A percentile compares a stretch with the other conserved stretches of the same genome.
Evolutionary conservation across 1,140 invertebrate genomes (phyloP).

Genomic region (Calliopsis andreniformis): DNA sequence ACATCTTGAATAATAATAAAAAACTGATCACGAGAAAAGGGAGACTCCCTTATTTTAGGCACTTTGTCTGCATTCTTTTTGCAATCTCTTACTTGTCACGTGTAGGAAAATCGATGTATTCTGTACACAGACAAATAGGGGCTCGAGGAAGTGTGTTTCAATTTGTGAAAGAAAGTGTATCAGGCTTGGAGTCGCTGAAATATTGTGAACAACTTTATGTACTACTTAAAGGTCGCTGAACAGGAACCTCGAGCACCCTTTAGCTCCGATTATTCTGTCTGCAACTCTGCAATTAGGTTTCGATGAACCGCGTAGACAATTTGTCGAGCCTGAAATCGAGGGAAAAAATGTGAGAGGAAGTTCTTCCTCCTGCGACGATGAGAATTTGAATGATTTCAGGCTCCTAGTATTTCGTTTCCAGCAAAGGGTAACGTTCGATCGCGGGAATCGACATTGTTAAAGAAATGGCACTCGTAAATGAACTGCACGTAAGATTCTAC

Average conservation of each 20-base stretch:
- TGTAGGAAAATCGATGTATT: conserved; percentile 16
- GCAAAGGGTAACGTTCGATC: neutral
- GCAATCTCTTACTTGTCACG: conserved; percentile 14
- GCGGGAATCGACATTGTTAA: neutral
- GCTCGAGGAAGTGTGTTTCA: conserved; percentile 4
- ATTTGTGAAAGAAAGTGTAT: too few relatives aligned
- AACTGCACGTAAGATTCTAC: conserved; percentile 6
- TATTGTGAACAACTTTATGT: neutral
- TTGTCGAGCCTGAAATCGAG: neutral
- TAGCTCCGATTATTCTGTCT: neutral
- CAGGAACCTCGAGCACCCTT: conserved; percentile 2
- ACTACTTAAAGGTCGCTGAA: neutral
- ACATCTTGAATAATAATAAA: conserved; percentile 1
- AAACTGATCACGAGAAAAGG: neutral
- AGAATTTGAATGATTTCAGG: neutral
- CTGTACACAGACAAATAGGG: neutral
- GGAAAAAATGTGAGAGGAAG: too few relatives aligned
- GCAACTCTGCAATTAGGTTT: neutral
- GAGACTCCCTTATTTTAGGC: too few relatives aligned
- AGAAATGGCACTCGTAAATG: neutral
- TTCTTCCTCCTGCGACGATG: too few relatives aligned
- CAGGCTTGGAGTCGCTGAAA: neutral
- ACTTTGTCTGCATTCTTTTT: neutral
- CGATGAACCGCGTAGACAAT: too few relatives aligned
- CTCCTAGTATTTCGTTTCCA: neutral